phyloP scores from a whole-genome alignment of 1,140 invertebrate species.

The Goniozus legneri region DNA sequence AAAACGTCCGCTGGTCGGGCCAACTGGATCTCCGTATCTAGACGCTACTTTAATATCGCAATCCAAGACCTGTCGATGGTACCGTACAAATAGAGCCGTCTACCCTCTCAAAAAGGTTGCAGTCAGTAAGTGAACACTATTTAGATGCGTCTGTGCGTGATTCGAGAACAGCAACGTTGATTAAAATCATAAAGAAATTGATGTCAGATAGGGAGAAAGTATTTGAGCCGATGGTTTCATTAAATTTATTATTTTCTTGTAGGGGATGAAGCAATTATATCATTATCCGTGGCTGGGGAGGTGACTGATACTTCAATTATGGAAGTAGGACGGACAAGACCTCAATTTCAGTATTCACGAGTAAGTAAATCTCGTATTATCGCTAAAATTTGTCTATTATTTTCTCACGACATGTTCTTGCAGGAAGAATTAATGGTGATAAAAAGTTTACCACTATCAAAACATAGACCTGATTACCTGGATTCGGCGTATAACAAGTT shows the following conservation, averaged over 20 bases:
- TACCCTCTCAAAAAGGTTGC: conserved; percentile 27
- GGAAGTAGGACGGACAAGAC: conserved; percentile 49
- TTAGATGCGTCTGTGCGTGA: not conserved
- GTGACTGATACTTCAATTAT: conserved; percentile 51
- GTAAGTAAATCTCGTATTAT: conserved; percentile 24
- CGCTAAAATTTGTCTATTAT: not conserved
- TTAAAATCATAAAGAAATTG: too few species aligned
- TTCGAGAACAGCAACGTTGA: too few species aligned
- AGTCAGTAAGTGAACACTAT: conserved; percentile 34
- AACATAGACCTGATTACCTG: conserved; percentile 58
- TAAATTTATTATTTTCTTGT: too few species aligned
- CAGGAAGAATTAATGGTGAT: conserved; percentile 63
- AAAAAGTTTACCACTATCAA: conserved; percentile 58
- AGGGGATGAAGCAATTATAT: conserved; percentile 52
- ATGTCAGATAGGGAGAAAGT: too few species aligned
- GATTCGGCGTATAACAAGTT: conserved; percentile 59
- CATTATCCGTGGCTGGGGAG: conserved; percentile 50
- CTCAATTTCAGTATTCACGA: conserved; percentile 48
- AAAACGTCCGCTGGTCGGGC: conserved; percentile 42
- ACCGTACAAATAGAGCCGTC: conserved; percentile 24
- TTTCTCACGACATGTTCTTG: conserved; percentile 11
- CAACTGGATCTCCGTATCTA: conserved; percentile 42
- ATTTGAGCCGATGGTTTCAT: too few species aligned
- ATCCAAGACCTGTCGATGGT: conserved; percentile 40
- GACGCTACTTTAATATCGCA: conserved; percentile 35